Evolutionary conservation across 30 jellyfish, hydroid and myxozoan genomes (phyloP), one percentile per base, ranked within the genome.

Genomic region (Aurelia sp.): DNA sequence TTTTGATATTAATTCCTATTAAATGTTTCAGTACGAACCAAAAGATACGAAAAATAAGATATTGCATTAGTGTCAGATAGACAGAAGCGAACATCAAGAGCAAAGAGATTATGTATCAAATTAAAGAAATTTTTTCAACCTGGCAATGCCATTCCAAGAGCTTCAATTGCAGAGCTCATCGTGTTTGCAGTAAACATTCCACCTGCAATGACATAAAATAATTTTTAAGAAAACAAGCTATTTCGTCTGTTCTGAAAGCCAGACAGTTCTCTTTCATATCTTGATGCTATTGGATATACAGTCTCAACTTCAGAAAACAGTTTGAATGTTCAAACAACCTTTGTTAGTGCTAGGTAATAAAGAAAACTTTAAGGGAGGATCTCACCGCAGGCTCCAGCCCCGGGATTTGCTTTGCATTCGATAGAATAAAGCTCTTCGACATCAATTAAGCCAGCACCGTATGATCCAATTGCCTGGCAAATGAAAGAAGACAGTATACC

Each of bases 141-240:
- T 80, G 97, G 97, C 18, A 88, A 58, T 1, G 97, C 97, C 89
- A 88, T 79, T 19, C 93, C 97, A 31, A 88, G 78, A 11, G 97
- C 97, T 55, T 88, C 97, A 10, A 81, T 60, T 13, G 92, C 97
- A 8, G 92, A 88, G 47, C 93, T 63, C 97, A 88, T 88, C 19
- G 97, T 88, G 67, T 88, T 88, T 2, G 97, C 97, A 8, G 97
- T 88, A 73, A 79, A 88, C 92, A 79, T 80, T 27, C 97, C 97
- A 58, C 97, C 97, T 87, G n/a, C 18, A 59, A 76, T 4, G 3
- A 40, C 51, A 5, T 40, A 40, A 40, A 40, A 8, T 3, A 5
- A 40, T 8, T 0, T 40, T 40, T 40, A 5, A 40, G 3, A 5
- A 40, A 40, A 40, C 51, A 0, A 0, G 51, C 51, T 8, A 3